These are phyloP conservation scores for Nanorana parkeri DNA, from an alignment of 2,113 vertebrate species.

Conservation along the genomic window DNA sequence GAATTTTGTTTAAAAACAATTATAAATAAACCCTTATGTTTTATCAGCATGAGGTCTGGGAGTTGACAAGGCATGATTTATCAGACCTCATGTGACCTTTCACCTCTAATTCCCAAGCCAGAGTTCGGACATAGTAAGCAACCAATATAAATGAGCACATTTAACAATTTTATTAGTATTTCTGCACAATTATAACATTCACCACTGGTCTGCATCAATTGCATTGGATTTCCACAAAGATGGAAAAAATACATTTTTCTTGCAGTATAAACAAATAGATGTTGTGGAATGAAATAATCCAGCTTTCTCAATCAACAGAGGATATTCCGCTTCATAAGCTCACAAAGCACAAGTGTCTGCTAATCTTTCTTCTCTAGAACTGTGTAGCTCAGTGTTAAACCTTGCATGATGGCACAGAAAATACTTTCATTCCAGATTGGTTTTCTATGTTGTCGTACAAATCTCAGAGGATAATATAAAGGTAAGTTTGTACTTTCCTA, in stretches of 20 bases:
- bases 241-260: background rate
- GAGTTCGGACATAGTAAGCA: too few relatives aligned
- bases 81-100: too few relatives aligned
- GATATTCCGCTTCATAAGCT: constrained; percentile 11
- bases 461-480: constrained; percentile 47
- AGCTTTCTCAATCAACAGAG: background rate
- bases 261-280: background rate
- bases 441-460: constrained; percentile 33
- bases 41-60: too few relatives aligned
- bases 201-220: too few relatives aligned
- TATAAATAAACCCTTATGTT: too few relatives aligned
- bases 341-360: constrained; percentile 8
- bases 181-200: too few relatives aligned
- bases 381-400: constrained; percentile 46
- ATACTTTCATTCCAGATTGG: constrained; percentile 47
- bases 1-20: too few relatives aligned
- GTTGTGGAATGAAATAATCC: background rate
- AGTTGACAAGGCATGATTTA: too few relatives aligned
- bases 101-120: too few relatives aligned
- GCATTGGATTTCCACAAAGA: too few relatives aligned
- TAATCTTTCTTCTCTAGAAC: constrained; percentile 37
- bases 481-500: constrained; percentile 29
- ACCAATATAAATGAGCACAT: too few relatives aligned
- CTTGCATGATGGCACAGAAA: constrained; percentile 42
- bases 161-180: too few relatives aligned